phyloP scores from a whole-genome alignment of 2,888 invertebrate species.

The Agrotis puta region DNA sequence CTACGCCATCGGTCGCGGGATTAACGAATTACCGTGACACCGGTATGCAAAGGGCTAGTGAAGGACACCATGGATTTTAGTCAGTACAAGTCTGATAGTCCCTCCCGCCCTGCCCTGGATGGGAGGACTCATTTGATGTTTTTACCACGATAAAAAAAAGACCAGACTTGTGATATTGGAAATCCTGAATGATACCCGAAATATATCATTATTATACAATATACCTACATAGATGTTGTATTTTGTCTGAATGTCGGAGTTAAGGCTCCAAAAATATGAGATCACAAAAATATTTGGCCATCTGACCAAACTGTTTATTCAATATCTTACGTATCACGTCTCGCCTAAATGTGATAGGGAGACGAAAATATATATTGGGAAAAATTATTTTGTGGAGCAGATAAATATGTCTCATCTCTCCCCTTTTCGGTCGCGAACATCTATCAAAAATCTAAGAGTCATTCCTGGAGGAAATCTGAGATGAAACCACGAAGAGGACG shows the following conservation, averaged over 20 bases:
- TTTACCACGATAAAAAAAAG: too few species aligned
- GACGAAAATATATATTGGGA: constrained; percentile 73
- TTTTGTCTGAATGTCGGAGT: constrained; percentile 5
- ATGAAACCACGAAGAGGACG: constrained; percentile 36
- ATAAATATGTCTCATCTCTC: constrained; percentile 77
- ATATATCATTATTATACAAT: neutral
- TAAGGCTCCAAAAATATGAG: constrained; percentile 36
- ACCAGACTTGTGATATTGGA: neutral
- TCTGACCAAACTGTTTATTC: constrained; percentile 65
- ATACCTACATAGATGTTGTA: neutral
- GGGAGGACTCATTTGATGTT: too few species aligned
- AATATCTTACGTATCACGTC: constrained; percentile 71
- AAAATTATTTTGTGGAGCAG: constrained; percentile 79
- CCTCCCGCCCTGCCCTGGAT: too few species aligned
- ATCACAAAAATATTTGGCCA: constrained; percentile 62
- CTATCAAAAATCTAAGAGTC: constrained; percentile 82
- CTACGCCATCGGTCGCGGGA: too few species aligned
- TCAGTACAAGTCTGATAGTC: too few species aligned
- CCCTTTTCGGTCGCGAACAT: constrained; percentile 68
- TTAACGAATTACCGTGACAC: too few species aligned
- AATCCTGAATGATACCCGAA: neutral
- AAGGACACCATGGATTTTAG: too few species aligned
- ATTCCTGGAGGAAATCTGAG: constrained; percentile 70
- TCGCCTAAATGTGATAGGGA: constrained; percentile 46
- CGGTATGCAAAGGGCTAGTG: too few species aligned